Percentiles rank a stretch among this genome's conserved stretches.
Conservation (phyloP, 1,140 invertebrate genomes). For the Luehdorfia chinensis region DNA sequence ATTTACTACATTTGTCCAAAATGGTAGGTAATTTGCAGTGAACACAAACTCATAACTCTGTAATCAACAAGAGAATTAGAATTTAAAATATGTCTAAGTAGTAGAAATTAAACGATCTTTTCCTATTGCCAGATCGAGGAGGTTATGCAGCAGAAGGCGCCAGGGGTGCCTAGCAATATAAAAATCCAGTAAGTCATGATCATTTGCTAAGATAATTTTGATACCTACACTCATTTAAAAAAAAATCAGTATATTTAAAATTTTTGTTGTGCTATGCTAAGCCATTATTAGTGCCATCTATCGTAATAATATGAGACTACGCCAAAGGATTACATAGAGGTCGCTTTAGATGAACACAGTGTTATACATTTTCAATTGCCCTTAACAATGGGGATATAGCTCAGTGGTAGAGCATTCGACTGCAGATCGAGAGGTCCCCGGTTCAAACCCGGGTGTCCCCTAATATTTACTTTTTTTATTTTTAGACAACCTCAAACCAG, state of each 20-base stretch:
- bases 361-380: too few species aligned
- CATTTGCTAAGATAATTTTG: neutral
- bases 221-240: neutral
- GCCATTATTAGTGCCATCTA: conserved; percentile 44
- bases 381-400: conserved; percentile 75
- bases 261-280: conserved; percentile 9
- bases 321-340: too few species aligned
- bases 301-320: conserved; percentile 4
- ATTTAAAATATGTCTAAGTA: too few species aligned
- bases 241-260: neutral
- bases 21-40: conserved; percentile 3
- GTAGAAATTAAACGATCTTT: too few species aligned
- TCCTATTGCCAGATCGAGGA: conserved; percentile 60
- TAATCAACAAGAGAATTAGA: too few species aligned
- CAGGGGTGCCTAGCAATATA: conserved; percentile 57
- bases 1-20: neutral
- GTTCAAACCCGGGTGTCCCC: conserved; percentile 95
- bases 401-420: conserved; percentile 80
- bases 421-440: conserved; percentile 95
- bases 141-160: conserved; percentile 73
- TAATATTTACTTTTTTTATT: conserved; percentile 49
- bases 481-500: conserved; percentile 39
- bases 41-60: too few species aligned
- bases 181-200: conserved; percentile 51
- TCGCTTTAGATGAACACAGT: too few species aligned